Evolutionary conservation across 2,888 invertebrate genomes (phyloP), one percentile per base, ranked within the genome.

Genomic region (Drosophila sordidula): DNA sequence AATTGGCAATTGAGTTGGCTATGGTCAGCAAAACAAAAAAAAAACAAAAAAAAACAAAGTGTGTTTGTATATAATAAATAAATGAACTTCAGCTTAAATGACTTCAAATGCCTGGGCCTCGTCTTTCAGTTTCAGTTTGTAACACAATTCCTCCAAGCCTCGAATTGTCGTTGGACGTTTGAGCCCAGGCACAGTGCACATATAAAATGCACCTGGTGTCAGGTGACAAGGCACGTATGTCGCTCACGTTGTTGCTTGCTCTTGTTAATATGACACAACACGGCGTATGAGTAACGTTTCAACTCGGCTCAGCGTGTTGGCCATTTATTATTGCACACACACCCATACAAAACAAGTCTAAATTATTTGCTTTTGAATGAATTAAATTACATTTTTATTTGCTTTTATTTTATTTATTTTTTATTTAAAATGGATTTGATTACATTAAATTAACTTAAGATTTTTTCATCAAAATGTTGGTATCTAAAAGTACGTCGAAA

Each of bases 281-380:
- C 59, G 69, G 50, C 66, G 69, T 66, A 59, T 69, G 50, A 34
- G 59, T 26, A 50, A 51, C 56, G 25, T 5, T 59, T 54, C 25
- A 51, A 38, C 50, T 26, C 16, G n/a, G 26, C 42, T 57, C 26
- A 22, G 18, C 36, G 25, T 34, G 26, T 16, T 45, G 38, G 6
- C 2, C 42, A 62, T 70, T 68, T 51, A 29, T 55, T 47, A 59
- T 58, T 29, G 9, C 29, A 39, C 29, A 44, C 26, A 50, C 34
- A 34, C 32, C 9, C 32, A 32, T 3, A 26, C 9, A 9, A 12
- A 12, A 34, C 34, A 34, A 12, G 34, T 34, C 11, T 29, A 29
- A 29, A 29, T 34, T 12, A 34, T 34, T 4, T 34, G 12, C 4
- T 34, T 12, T 34, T 34, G 6, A 8, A 1, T 8, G 26, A 29